These are phyloP conservation scores for Patagioenas fasciata DNA, from an alignment of 2,113 vertebrate genomes.

Conservation along the genomic window DNA sequence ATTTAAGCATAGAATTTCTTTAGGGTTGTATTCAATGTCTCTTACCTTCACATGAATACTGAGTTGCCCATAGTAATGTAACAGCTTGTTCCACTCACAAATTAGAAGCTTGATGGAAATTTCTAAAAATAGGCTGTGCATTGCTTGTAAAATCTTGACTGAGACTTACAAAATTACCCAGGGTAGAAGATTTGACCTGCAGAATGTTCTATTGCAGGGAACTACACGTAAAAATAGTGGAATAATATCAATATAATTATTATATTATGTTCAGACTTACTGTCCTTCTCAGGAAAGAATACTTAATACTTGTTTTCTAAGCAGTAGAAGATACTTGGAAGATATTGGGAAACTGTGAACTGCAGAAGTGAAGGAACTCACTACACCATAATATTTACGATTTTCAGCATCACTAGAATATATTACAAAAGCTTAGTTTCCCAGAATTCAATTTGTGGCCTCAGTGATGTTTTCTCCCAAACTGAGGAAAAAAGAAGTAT, in stretches of 20 bases:
- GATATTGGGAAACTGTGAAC: not conserved
- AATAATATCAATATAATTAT: not conserved
- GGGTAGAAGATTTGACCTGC: not conserved
- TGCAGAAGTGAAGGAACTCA: not conserved
- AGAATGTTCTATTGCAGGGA: not conserved
- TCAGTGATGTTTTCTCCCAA: not conserved
- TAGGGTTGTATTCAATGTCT: not conserved
- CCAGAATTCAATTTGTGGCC: not conserved
- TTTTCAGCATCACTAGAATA: not conserved
- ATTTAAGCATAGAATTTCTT: not conserved
- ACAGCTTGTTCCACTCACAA: not conserved
- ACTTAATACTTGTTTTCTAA: not conserved
- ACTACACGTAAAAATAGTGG: not conserved
- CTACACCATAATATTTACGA: fast-evolving
- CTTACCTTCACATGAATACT: not conserved
- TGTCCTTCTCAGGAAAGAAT: not conserved
- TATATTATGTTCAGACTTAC: not conserved
- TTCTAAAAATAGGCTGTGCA: not conserved
- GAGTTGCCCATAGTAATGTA: not conserved
- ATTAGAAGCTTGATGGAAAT: not conserved
- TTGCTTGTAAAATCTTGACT: not conserved
- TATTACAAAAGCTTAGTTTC: not conserved
- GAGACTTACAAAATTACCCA: not conserved
- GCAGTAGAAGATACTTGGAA: not conserved
- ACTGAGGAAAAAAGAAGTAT: not conserved